Base-by-base conservation (phyloP, 2,888 invertebrate genomes). In the Andricus quercusramuli region DNA sequence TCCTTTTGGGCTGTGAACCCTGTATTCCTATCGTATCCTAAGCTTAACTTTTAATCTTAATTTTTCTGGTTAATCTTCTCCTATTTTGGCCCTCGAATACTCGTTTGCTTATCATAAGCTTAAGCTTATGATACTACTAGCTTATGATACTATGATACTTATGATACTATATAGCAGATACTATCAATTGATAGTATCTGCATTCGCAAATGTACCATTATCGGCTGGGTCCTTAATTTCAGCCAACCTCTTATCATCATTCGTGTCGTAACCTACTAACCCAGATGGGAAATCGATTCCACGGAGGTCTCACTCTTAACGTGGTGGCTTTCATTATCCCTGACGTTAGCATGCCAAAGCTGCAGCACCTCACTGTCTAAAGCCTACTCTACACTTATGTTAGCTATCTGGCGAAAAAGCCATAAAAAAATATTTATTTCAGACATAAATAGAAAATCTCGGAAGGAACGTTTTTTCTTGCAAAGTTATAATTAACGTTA, bases 231-330 rank as follows among this genome's bases (percentile, higher is more conserved):
- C 86, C 81, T 84, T 84, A 80, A 80, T 84, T 81, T 85, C 83
- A 82, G 74, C 80, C 78, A 79, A 83, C 77, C 82, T 86, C 86
- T 88, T 88, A 88, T 89, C 88, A 87, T 83, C 81, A 83, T 83
- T 87, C 82, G 85, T 86, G 85, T 85, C 85, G 85, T 88, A 88
- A 89, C 90, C 90, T 82, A 90, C 86, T 90, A 88, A 90, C 90
- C 90, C 85, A 88, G 85, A 89, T 89, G 83, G 84, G 84, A 80
- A 88, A 90, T 90, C 87, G 90, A 90, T 90, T 90, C 82, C 84
- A 85, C 86, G 83, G 80, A 86, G 85, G 87, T 86, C 87, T 87
- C 86, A 86, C 86, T 84, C 86, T 84, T 81, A 83, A 84, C 83
- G 79, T 80, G 80, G 78, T 83, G 84, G 82, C 86, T 88, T 87